Base-by-base conservation (phyloP, 2,888 invertebrate genomes). In the Molorchus minor region DNA sequence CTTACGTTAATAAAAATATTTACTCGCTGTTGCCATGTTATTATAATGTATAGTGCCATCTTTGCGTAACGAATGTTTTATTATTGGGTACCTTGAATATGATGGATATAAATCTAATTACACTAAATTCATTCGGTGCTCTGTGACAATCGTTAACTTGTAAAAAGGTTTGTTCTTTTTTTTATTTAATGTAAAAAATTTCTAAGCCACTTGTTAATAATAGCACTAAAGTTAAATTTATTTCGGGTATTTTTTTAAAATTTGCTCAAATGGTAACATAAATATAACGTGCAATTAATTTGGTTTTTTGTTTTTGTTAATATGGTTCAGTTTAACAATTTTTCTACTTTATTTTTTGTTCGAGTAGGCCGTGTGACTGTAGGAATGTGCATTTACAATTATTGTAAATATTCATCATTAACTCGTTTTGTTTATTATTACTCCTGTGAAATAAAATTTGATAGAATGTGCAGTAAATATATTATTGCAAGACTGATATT, bases 401-500 rank as follows among this genome's bases (percentile, higher is more conserved):
- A n/a, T n/a, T 72, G 67, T 73, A 69, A 73, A 72, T 64, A 52
- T 52, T 36, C 52, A 52, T 66, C 62, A 58, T 70, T 70, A 70
- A 67, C 66, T 67, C n/a, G n/a, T n/a, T n/a, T 71, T 65, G 66
- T 61, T 65, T 61, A 56, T 52, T 64, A 47, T 65, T 62, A 53
- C 41, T 43, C 46, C 59, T 61, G 62, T 65, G 61, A 65, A 41
- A 45, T 65, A 55, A 54, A 59, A 62, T 57, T 56, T 65, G 60
- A 64, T 68, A 68, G 70, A 65, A 72, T 69, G 71, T 72, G 72
- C 69, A 71, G 71, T 72, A 71, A 73, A 60, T 62, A 64, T 71
- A 70, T 70, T 77, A 75, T 75, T 77, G 79, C 73, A 80, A 80
- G 80, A 80, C 80, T 80, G 80, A 80, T 79, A 78, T 78, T 76